Conservation (phyloP, 1,140 invertebrate genomes). For the Riptortus pedestris region DNA sequence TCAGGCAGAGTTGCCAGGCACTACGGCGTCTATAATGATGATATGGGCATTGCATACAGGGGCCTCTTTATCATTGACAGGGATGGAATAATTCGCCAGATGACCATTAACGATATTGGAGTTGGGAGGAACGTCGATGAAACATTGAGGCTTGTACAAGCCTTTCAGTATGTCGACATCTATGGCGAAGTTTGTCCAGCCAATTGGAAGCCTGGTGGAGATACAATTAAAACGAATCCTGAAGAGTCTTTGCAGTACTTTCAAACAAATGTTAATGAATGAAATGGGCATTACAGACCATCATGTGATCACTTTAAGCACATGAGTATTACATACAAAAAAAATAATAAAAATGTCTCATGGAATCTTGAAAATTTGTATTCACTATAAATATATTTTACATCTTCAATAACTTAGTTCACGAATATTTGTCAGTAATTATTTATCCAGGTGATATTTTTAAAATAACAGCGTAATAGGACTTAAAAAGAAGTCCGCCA, state of each 20-base stretch:
- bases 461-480: too few species aligned
- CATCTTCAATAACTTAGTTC: too few species aligned
- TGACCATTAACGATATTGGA: constrained; percentile 95
- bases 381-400: too few species aligned
- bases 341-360: too few species aligned
- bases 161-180: constrained; percentile 91
- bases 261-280: too few species aligned
- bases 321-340: too few species aligned
- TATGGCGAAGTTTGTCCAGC: constrained; percentile 90
- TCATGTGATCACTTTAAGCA: too few species aligned
- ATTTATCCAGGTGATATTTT: too few species aligned
- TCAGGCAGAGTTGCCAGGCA: constrained; percentile 70
- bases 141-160: constrained; percentile 84
- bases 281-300: too few species aligned
- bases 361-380: too few species aligned
- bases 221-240: constrained; percentile 65
- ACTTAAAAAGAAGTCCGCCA: too few species aligned
- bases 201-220: constrained; percentile 83
- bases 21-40: constrained; percentile 91
- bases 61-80: constrained; percentile 96
- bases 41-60: constrained; percentile 78
- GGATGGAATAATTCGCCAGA: constrained; percentile 83
- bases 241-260: constrained; percentile 67
- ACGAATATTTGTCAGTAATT: too few species aligned
- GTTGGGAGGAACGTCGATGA: constrained; percentile 92